Conservation (phyloP, 2,113 vertebrate species). For the Nothocercus julius region DNA sequence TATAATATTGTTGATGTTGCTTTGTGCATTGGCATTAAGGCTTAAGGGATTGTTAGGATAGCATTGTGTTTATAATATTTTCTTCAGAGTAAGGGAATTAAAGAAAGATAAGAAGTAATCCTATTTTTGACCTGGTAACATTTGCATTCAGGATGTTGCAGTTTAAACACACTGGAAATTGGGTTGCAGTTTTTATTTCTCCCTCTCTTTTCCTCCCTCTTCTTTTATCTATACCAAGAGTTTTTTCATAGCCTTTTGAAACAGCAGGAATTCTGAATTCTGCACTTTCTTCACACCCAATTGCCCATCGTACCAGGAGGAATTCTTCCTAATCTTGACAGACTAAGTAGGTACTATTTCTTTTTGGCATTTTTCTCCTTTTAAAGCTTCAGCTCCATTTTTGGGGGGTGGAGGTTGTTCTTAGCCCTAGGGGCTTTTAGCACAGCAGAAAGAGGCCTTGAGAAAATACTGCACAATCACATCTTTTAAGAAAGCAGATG, state of each 20-base stretch:
- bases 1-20: background rate
- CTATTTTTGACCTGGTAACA: background rate
- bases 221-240: background rate
- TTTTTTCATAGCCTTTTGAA: constrained; percentile 14
- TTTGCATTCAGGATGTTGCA: background rate
- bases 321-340: background rate
- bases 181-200: background rate
- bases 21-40: background rate
- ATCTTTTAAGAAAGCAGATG: background rate
- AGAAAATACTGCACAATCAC: background rate
- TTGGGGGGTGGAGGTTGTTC: background rate
- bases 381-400: background rate
- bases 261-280: background rate
- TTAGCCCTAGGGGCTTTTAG: background rate
- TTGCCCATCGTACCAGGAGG: background rate
- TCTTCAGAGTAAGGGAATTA: background rate
- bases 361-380: background rate
- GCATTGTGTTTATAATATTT: background rate
- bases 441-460: background rate
- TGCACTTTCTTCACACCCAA: background rate
- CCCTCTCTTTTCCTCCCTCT: background rate
- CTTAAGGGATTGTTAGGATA: background rate
- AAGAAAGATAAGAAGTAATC: background rate
- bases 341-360: background rate
- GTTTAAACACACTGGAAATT: background rate